These are phyloP conservation scores for Turritopsis dohrnii DNA, from an alignment of 30 jellyfish, hydroid and myxozoan species.

Conservation along the genomic window DNA sequence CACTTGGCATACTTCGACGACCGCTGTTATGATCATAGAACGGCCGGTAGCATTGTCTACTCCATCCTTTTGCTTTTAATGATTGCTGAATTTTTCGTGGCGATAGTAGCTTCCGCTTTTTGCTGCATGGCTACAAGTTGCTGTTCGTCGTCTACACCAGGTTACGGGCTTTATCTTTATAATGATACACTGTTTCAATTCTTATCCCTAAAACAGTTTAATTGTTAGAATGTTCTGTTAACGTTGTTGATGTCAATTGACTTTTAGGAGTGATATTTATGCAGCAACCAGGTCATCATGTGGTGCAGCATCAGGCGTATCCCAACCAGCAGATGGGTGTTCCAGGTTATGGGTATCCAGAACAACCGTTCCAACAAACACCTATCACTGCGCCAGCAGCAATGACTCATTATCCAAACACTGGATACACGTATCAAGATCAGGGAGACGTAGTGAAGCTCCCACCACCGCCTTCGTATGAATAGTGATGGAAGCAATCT, in stretches of 20 bases:
- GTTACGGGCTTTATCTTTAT: too few species aligned
- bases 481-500: neutral
- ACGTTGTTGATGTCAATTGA: too few species aligned
- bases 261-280: neutral
- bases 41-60: neutral
- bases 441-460: neutral
- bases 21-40: neutral
- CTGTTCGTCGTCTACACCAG: neutral
- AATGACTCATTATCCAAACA: neutral
- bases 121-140: neutral
- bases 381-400: neutral
- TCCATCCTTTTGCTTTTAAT: neutral
- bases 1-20: neutral
- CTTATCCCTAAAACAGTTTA: too few species aligned
- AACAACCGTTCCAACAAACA: neutral
- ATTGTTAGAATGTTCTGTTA: too few species aligned
- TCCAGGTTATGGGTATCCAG: neutral
- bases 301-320: neutral
- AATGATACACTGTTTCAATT: too few species aligned
- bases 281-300: neutral
- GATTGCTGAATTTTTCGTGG: constrained; percentile 5
- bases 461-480: neutral
- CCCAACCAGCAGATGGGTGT: neutral
- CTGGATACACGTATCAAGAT: neutral
- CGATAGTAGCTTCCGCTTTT: neutral